Evolutionary conservation across 2,113 vertebrate genomes (phyloP).

Genomic region (Saiga tatarica): DNA sequence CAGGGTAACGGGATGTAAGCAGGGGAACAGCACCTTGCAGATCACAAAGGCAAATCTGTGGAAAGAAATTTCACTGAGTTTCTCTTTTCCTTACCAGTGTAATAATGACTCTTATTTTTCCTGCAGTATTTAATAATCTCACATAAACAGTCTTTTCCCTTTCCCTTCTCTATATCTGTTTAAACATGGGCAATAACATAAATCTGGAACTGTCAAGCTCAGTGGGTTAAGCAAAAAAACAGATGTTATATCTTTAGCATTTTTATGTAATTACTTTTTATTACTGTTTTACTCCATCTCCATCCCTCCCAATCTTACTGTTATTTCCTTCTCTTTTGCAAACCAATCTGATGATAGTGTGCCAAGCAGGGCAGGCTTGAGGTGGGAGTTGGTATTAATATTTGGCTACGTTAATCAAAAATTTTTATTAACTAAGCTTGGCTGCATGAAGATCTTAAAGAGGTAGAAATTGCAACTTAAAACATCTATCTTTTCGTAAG

Average conservation of each 20-base stretch:
- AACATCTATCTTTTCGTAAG: slow-evolving; percentile 78
- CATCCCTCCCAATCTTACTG: slow-evolving; percentile 70
- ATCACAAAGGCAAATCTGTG: slow-evolving; percentile 87
- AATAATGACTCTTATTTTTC: slow-evolving; percentile 84
- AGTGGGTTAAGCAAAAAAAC: slow-evolving; percentile 82
- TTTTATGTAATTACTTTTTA: slow-evolving; percentile 89
- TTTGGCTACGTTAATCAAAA: slow-evolving; percentile 82
- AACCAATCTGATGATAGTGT: slow-evolving; percentile 68
- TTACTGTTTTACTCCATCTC: slow-evolving; percentile 80
- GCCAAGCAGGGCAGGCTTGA: slow-evolving; percentile 55
- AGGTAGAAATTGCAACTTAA: slow-evolving; percentile 66
- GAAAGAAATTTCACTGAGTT: slow-evolving; percentile 85
- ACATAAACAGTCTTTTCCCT: slow-evolving; percentile 78
- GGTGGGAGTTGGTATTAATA: slow-evolving; percentile 70
- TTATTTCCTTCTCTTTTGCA: slow-evolving; percentile 64
- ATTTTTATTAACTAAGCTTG: slow-evolving; percentile 82
- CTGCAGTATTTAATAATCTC: slow-evolving; percentile 83
- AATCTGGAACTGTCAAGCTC: slow-evolving; percentile 78
- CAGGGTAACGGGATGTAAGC: slow-evolving; percentile 87
- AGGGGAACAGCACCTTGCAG: slow-evolving; percentile 85
- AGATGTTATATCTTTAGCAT: slow-evolving; percentile 88
- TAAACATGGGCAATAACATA: slow-evolving; percentile 77
- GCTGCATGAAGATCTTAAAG: slow-evolving; percentile 60
- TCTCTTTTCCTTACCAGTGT: slow-evolving; percentile 81
- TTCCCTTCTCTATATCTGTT: slow-evolving; percentile 79